Evolutionary conservation across 2,888 invertebrate species (phyloP).

Genomic region (Drosophila eohydei): DNA sequence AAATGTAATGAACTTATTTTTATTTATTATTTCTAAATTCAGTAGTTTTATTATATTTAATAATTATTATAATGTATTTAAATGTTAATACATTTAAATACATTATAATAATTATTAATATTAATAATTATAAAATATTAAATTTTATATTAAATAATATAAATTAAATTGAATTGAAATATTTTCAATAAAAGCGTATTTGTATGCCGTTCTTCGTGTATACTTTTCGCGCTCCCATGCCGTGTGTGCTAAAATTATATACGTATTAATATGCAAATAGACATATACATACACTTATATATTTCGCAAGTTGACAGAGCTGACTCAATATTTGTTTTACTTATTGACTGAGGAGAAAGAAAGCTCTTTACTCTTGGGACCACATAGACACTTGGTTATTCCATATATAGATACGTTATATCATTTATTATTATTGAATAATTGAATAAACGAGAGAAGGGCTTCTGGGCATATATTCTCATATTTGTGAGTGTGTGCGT

Average conservation of each 20-base stretch:
- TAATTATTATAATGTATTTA: too few relatives aligned
- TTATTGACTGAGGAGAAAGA: constrained; percentile 37
- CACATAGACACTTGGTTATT: constrained; percentile 49
- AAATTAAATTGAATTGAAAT: neutral
- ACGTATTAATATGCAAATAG: neutral
- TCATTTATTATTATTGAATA: constrained; percentile 75
- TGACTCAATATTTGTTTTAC: constrained; percentile 45
- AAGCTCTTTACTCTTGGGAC: constrained; percentile 57
- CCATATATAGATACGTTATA: constrained; percentile 52
- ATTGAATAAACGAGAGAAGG: constrained; percentile 61
- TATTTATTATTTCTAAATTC: too few relatives aligned
- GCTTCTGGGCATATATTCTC: constrained; percentile 13
- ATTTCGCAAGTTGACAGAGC: constrained; percentile 18
- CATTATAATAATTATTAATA: too few relatives aligned
- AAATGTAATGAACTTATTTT: too few relatives aligned
- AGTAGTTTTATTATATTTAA: too few relatives aligned
- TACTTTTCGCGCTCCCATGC: constrained; percentile 10
- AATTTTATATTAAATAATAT: neutral
- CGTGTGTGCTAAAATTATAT: constrained; percentile 2
- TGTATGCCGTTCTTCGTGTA: constrained; percentile 5
- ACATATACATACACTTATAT: neutral
- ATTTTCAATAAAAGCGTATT: constrained; percentile 12
- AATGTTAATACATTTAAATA: too few relatives aligned
- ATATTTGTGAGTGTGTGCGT: neutral
- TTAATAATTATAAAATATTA: neutral